These are phyloP conservation scores for Arctia plantaginis DNA, from an alignment of 2,888 invertebrate genomes.

Conservation along the genomic window DNA sequence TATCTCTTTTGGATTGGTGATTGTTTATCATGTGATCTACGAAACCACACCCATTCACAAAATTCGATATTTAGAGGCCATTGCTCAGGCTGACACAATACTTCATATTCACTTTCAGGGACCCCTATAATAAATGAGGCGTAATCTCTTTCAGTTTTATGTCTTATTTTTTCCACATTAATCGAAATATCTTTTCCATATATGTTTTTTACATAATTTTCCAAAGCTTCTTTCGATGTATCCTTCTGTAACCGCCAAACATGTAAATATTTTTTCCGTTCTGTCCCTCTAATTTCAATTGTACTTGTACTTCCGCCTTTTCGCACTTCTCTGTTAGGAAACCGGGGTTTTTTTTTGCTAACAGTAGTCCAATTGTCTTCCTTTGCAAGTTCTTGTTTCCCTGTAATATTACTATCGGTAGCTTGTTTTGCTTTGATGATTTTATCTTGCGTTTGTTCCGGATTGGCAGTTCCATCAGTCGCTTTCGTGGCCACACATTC, in stretches of 20 bases:
- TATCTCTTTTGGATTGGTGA: not conserved
- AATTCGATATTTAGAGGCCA: constrained; percentile 13
- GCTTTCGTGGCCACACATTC: constrained; percentile 15
- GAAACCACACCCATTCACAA: constrained; percentile 17
- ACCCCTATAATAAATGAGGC: constrained; percentile 7
- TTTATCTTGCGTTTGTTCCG: too few relatives aligned
- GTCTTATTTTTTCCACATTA: constrained; percentile 8
- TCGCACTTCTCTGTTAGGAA: not conserved
- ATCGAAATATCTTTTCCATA: too few relatives aligned
- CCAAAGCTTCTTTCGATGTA: too few relatives aligned
- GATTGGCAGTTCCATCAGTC: too few relatives aligned
- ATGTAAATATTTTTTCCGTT: constrained; percentile 1
- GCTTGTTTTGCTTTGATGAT: too few relatives aligned
- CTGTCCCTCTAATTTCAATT: not conserved
- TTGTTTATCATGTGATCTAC: constrained; percentile 1
- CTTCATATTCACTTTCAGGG: constrained; percentile 7
- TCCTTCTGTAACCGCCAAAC: too few relatives aligned
- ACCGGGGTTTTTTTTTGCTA: not conserved
- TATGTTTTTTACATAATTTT: too few relatives aligned
- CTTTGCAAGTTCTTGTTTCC: too few relatives aligned
- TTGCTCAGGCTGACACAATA: not conserved
- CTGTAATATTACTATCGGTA: too few relatives aligned
- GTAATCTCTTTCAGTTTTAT: not conserved
- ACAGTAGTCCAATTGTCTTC: too few relatives aligned
- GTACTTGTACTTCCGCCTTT: not conserved